Evolutionary conservation across 2,797 vertebrate species (phyloP).

Genomic region (Alauda arvensis): DNA sequence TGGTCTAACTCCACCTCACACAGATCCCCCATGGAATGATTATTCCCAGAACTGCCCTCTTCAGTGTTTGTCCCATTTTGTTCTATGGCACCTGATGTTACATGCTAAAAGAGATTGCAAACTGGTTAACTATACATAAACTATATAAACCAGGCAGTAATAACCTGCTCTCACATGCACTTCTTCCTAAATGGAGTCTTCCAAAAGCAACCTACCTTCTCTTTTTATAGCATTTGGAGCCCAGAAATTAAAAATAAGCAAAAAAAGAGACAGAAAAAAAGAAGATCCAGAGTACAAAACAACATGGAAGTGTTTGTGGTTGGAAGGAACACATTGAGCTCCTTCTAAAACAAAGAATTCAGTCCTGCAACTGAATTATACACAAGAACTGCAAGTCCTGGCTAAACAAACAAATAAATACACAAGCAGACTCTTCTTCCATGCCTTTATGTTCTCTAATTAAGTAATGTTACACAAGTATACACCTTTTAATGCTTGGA

Average conservation of each 20-base stretch:
- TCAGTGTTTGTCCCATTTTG: neutral
- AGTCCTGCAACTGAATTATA: neutral
- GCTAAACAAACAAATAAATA: slow-evolving; percentile 5
- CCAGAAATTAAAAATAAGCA: fast-evolving
- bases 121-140: neutral
- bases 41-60: neutral
- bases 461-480: neutral
- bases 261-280: fast-evolving
- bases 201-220: neutral
- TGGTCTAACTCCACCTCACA: neutral
- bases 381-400: neutral
- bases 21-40: neutral
- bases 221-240: neutral
- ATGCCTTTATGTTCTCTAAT: neutral
- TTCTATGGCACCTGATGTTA: neutral
- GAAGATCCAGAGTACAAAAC: neutral
- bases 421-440: neutral
- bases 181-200: neutral
- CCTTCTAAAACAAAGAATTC: neutral
- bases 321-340: neutral
- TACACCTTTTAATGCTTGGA: neutral
- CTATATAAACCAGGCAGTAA: neutral
- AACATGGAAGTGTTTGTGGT: neutral
- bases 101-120: neutral
- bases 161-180: neutral